A percentile compares a stretch with the other conserved stretches of the same genome.
Evolutionary conservation across 1,140 invertebrate species (phyloP).

Genomic region (Planococcus citri): DNA sequence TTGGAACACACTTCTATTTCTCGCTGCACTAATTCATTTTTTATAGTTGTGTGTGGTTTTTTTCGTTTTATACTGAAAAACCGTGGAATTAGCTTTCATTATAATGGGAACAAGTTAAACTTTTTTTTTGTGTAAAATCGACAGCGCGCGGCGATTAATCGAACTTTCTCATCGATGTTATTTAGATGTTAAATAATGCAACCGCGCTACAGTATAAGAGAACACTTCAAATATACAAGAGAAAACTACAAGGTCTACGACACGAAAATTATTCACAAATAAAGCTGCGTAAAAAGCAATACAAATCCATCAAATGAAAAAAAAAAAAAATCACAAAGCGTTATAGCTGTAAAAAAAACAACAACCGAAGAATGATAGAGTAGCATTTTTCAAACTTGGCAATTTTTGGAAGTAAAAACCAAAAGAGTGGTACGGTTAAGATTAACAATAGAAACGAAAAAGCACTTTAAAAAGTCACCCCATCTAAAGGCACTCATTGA

Average conservation of each 20-base stretch:
- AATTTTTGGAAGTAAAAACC: not conserved
- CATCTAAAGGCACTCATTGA: not conserved
- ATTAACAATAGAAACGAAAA: constrained; percentile 8
- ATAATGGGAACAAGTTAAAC: not conserved
- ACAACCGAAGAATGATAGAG: not conserved
- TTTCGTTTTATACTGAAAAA: not conserved
- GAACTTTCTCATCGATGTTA: not conserved
- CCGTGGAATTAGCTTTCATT: not conserved
- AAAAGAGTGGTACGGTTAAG: not conserved
- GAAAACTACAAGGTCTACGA: not conserved
- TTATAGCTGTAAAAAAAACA: not conserved
- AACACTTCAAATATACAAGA: not conserved
- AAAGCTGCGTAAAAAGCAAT: not conserved
- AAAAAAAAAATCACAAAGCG: not conserved
- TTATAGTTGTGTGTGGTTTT: not conserved
- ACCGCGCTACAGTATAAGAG: not conserved
- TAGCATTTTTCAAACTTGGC: constrained; percentile 2
- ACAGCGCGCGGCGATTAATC: not conserved
- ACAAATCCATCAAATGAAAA: not conserved
- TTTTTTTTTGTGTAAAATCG: not conserved
- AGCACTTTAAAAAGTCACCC: constrained; percentile 6
- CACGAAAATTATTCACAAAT: not conserved
- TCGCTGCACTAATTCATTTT: not conserved
- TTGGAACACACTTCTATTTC: not conserved
- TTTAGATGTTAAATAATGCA: not conserved